Conservation (phyloP, 1,140 invertebrate species). For the Agraylea sexmaculata region DNA sequence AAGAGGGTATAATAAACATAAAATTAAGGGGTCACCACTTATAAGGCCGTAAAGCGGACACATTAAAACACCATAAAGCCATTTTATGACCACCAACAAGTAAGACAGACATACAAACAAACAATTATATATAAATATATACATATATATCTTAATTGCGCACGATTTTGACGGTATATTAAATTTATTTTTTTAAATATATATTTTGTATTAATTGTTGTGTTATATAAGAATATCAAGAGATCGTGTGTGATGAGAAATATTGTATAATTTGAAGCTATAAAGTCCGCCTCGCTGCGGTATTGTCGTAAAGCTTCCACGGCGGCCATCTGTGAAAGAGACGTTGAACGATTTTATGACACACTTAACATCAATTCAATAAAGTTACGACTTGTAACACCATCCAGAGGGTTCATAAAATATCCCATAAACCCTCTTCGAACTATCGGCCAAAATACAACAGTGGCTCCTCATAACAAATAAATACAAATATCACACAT, state of each 20-base stretch:
- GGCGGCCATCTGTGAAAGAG: conserved; percentile 34
- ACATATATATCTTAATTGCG: background rate
- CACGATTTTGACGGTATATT: background rate
- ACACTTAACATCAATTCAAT: conserved; percentile 29
- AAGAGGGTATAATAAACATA: conserved; percentile 23
- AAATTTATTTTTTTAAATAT: background rate
- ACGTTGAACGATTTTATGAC: conserved; percentile 35
- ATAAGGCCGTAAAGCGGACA: conserved; percentile 22
- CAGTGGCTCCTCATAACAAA: no score
- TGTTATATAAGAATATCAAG: background rate
- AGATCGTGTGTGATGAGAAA: no score
- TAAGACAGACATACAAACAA: background rate
- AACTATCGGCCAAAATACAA: no score
- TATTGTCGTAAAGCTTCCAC: conserved; percentile 3
- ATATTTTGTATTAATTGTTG: background rate
- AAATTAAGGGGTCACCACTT: conserved; percentile 22
- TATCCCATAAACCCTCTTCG: background rate
- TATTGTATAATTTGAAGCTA: no score
- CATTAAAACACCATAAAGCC: conserved; percentile 22
- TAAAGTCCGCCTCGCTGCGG: conserved; percentile 21
- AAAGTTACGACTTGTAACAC: background rate
- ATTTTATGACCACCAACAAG: background rate
- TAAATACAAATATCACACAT: no score
- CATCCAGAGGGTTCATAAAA: conserved; percentile 1
- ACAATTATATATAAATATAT: background rate